Evolutionary conservation across 1,140 invertebrate species (phyloP), one percentile per base, ranked within the genome.

Genomic region (Drosophila orena): DNA sequence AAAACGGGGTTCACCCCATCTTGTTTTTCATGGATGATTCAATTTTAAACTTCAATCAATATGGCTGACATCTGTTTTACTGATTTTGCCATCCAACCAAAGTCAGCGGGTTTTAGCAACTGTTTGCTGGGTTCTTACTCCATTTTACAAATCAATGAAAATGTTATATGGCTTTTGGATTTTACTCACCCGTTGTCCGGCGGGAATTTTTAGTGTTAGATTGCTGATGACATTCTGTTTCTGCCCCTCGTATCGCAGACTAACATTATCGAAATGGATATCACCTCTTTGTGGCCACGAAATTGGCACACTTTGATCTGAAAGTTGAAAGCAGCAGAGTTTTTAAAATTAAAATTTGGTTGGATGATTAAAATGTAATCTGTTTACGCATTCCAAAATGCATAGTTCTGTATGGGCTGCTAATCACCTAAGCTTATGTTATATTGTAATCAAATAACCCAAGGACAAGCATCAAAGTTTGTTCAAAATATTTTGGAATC

Each of bases 221-320:
- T 95, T 94, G 24, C 93, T 93, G 22, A 97, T 93, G 34, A 96
- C 94, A 11, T 95, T 93, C 27, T 94, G 93, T 53, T 92, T 90
- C 44, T 93, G 93, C 2, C 93, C 92, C 74, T 95, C 94, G 91
- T 97, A 96, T 30, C 94, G 93, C 54, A 97, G 91, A 34, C 94
- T 94, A 4, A 96, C 95, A 69, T 95, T 94, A 70, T 96, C 93
- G 80, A 97, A 97, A 66, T 93, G 92, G 37, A 97, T 95, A 79
- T 95, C 94, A 5, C 96, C 96, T 56, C 93, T 94, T 57, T 93
- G 91, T 38, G 96, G 96, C 96, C 96, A 97, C 22, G 93, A 92
- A 40, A 93, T 85, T 15, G 94, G 93, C 54, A 95, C 93, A 12
- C 86, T 81, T 57, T 84, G 91, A 90, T 93, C 94, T 95, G 53